Evolutionary conservation across 2,113 vertebrate genomes (phyloP).

Genomic region (Platycercus adscitus): DNA sequence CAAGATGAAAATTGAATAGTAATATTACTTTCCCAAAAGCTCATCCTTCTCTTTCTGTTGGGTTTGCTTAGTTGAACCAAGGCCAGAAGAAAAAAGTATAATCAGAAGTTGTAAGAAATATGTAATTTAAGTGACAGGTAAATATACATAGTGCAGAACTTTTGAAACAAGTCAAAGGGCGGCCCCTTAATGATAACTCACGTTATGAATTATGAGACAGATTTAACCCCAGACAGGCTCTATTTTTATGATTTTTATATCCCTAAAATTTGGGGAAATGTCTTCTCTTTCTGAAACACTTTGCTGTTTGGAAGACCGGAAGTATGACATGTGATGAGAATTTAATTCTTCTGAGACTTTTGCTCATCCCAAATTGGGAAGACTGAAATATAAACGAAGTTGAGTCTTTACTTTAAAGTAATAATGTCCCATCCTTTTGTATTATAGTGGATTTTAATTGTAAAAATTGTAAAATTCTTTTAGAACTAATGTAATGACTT

Average conservation of each 20-base stretch:
- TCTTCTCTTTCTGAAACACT: background rate
- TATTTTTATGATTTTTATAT: background rate
- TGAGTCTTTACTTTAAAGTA: background rate
- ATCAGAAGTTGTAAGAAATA: background rate
- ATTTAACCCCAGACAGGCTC: background rate
- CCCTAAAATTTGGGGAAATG: background rate
- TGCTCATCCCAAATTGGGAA: background rate
- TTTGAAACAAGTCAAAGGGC: background rate
- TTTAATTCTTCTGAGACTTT: background rate
- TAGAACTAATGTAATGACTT: background rate
- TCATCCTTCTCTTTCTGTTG: background rate
- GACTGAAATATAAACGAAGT: background rate
- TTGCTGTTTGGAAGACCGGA: background rate
- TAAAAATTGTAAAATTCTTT: background rate
- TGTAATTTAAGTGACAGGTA: background rate
- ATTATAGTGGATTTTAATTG: background rate
- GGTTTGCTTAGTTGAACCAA: background rate
- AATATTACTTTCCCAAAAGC: background rate
- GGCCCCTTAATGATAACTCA: background rate
- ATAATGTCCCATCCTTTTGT: background rate
- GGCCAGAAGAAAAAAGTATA: background rate
- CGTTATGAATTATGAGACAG: background rate
- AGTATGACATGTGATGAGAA: background rate
- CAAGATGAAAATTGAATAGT: background rate
- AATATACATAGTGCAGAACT: background rate